Conservation (phyloP, 2,888 invertebrate genomes). For the Callinectes sapidus region DNA sequence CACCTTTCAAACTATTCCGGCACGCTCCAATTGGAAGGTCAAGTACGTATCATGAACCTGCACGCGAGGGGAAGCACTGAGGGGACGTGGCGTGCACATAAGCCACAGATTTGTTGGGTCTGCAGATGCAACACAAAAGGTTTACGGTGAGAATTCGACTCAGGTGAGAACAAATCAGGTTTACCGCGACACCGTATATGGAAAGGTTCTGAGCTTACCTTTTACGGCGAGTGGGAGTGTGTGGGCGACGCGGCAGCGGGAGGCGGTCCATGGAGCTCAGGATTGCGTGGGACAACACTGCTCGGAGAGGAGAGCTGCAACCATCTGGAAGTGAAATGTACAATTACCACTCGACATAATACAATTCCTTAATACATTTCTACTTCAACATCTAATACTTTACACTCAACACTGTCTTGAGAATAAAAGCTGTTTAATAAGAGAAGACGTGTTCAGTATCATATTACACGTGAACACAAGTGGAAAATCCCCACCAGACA, state of each 20-base stretch:
- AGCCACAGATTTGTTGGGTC: slow-evolving; percentile 6
- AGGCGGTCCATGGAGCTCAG: background rate
- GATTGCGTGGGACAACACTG: background rate
- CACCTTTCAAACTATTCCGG: background rate
- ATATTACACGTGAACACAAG: background rate
- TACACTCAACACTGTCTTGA: background rate
- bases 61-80: slow-evolving; percentile 3
- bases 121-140: background rate
- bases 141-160: slow-evolving; percentile 2
- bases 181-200: background rate
- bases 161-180: slow-evolving; percentile 32
- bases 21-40: background rate
- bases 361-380: background rate
- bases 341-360: background rate
- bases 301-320: background rate
- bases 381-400: background rate
- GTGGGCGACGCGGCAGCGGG: background rate
- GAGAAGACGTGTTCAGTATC: background rate
- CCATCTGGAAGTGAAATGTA: background rate
- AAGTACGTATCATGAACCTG: background rate
- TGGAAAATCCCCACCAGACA: background rate
- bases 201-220: background rate
- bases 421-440: background rate
- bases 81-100: background rate
- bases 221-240: background rate